A percentile compares a stretch with the other conserved stretches of the same genome.
phyloP scores from a whole-genome alignment of 2,113 vertebrate genomes.

The Leptosomus discolor region DNA sequence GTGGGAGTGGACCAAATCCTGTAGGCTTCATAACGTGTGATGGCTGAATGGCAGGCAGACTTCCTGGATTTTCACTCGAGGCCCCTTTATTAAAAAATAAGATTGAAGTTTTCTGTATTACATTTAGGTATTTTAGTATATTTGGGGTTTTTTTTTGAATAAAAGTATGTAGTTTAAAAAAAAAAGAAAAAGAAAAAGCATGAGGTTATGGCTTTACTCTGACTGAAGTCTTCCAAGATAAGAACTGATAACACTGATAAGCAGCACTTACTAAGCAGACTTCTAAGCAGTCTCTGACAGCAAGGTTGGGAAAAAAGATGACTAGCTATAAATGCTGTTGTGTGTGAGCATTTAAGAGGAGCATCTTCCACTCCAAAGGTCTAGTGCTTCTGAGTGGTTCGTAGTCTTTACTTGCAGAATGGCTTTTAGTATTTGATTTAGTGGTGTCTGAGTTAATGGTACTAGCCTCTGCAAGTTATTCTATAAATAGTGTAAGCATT shows the following conservation, averaged over 20 bases:
- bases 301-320: background rate
- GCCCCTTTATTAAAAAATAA: background rate
- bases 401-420: background rate
- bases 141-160: background rate
- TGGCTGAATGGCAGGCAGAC: background rate
- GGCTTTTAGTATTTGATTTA: background rate
- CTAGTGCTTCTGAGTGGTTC: background rate
- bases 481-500: background rate
- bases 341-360: background rate
- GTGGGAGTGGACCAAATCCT: background rate
- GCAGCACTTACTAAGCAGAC: background rate
- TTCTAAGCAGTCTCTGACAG: background rate
- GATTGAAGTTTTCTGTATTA: background rate
- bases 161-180: background rate
- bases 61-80: background rate
- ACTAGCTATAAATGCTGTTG: background rate
- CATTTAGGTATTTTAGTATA: background rate
- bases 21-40: background rate
- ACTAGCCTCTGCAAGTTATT: background rate
- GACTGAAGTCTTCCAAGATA: background rate
- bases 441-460: background rate
- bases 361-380: background rate
- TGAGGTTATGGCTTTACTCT: background rate
- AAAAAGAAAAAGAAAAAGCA: background rate
- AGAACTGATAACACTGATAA: background rate